These are phyloP conservation scores for Auanema freiburgensis DNA, from an alignment of 2,888 invertebrate genomes.

Conservation along the genomic window DNA sequence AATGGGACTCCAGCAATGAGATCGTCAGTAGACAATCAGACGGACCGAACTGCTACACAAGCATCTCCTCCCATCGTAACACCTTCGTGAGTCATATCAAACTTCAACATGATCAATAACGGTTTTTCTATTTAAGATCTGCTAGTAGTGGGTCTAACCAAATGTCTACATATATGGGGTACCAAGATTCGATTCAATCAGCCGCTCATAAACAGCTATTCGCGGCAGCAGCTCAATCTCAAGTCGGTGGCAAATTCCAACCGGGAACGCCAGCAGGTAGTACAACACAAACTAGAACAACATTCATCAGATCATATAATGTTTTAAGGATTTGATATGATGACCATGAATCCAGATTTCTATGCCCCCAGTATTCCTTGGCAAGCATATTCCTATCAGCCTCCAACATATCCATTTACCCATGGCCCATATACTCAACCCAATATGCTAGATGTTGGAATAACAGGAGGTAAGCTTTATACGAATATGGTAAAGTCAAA, in stretches of 20 bases:
- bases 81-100: not conserved
- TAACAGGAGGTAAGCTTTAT: constrained; percentile 18
- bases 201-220: too few species aligned
- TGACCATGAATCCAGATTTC: constrained; percentile 35
- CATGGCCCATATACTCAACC: constrained; percentile 10
- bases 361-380: constrained; percentile 16
- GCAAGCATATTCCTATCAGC: constrained; percentile 7
- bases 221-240: too few species aligned
- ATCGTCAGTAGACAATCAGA: constrained; percentile 9
- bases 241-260: too few species aligned
- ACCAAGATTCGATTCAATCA: not conserved
- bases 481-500: not conserved
- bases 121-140: not conserved
- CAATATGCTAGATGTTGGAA: constrained; percentile 19
- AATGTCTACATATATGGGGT: not conserved
- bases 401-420: constrained; percentile 6
- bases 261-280: too few species aligned
- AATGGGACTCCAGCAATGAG: not conserved
- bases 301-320: not conserved
- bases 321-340: constrained; percentile 37
- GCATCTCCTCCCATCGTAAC: constrained; percentile 18
- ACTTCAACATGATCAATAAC: not conserved
- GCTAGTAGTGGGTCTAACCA: not conserved
- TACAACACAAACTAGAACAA: too few species aligned
- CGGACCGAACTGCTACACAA: constrained; percentile 16